These are phyloP conservation scores for Tauraco hartlaubi DNA, from an alignment of 2,797 vertebrate genomes.

Conservation along the genomic window DNA sequence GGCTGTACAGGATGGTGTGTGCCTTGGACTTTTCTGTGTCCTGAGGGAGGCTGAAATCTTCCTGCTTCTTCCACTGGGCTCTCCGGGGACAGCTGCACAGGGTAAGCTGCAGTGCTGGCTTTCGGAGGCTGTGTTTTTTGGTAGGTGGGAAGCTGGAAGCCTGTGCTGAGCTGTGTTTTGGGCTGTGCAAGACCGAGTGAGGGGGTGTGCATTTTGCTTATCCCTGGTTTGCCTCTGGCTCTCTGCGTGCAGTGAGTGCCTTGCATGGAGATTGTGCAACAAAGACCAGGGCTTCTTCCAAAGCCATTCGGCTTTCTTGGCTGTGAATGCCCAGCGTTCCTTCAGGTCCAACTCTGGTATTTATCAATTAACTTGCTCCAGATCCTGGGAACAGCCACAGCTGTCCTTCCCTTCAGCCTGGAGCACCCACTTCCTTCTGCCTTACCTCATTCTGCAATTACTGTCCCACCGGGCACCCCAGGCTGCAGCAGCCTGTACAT, in stretches of 20 bases:
- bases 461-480: not conserved
- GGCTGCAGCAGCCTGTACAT: not conserved
- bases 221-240: not conserved
- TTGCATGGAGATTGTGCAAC: not conserved
- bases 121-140: not conserved
- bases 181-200: not conserved
- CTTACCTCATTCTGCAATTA: not conserved
- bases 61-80: accelerated
- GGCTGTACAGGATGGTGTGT: not conserved
- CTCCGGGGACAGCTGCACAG: not conserved
- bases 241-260: not conserved
- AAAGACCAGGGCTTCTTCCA: not conserved
- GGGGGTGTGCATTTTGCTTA: not conserved
- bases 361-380: slow-evolving; percentile 19
- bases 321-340: slow-evolving; percentile 17
- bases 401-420: not conserved
- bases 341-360: not conserved
- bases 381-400: slow-evolving; percentile 15
- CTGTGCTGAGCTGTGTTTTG: not conserved
- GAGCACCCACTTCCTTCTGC: slow-evolving; percentile 56
- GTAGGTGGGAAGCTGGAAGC: not conserved
- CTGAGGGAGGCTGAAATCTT: not conserved
- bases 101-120: not conserved
- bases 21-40: not conserved
- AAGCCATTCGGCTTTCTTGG: not conserved